Percentiles rank a stretch among this genome's conserved stretches.
These are phyloP conservation scores for Argyresthia goedartella DNA, from an alignment of 2,888 invertebrate genomes.

Conservation along the genomic window DNA sequence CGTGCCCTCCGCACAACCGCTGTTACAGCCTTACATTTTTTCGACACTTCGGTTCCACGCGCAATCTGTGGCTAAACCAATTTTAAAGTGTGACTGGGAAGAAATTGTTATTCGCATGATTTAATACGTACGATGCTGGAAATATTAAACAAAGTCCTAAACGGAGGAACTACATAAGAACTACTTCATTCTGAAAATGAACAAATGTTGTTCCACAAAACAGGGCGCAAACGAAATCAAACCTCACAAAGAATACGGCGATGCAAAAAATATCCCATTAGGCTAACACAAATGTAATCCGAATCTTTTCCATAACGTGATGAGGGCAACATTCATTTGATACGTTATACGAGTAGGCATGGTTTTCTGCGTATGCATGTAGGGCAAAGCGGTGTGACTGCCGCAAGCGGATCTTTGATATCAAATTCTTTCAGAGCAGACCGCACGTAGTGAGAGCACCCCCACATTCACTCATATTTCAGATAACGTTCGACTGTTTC, in stretches of 20 bases:
- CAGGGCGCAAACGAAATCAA: constrained; percentile 7
- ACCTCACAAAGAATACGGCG: constrained; percentile 17
- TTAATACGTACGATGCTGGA: too few relatives aligned
- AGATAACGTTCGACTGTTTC: constrained; percentile 59
- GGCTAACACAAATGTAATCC: constrained; percentile 29
- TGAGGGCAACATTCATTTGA: constrained; percentile 15
- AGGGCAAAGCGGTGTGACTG: constrained; percentile 13
- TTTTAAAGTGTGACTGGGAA: too few relatives aligned
- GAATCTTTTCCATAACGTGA: constrained; percentile 32
- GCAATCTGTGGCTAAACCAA: too few relatives aligned
- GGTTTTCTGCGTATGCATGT: neutral
- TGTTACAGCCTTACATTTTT: neutral
- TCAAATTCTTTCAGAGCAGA: constrained; percentile 59
- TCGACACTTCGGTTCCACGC: neutral
- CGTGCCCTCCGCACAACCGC: neutral
- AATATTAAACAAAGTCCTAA: too few relatives aligned
- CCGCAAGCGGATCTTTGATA: constrained; percentile 51
- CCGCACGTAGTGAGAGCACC: constrained; percentile 40
- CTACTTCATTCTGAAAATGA: too few relatives aligned
- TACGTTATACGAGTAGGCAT: neutral
- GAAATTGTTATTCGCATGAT: too few relatives aligned
- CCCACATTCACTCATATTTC: constrained; percentile 54
- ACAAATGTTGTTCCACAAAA: neutral
- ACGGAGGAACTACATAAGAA: too few relatives aligned
- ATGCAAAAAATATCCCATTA: constrained; percentile 35